Evolutionary conservation across 92 coral and sea anemone genomes (phyloP), one percentile per base, ranked within the genome.

Genomic region (Heteractis magnifica): DNA sequence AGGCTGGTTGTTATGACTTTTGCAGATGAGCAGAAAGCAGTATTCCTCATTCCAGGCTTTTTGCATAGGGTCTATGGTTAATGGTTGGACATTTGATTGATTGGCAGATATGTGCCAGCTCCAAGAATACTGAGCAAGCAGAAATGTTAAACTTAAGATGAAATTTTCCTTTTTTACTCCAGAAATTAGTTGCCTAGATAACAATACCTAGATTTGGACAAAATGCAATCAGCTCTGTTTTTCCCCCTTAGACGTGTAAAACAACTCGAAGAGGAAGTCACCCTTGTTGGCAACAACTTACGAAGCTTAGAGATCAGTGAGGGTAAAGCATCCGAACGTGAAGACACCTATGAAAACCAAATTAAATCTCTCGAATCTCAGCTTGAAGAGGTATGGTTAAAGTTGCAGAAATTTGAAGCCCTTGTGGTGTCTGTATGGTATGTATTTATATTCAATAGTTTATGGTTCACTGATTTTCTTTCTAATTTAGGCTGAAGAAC

Each of bases 261-360:
- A 82, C 83, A 83, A 55, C 88, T 97, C 13, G 99, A 97, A 79
- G 98, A 97, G 41, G 99, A 97, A 82, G 99, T 97, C 56, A 97
- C 95, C 44, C 85, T 89, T 70, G 99, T 97, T 48, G 99, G 99
- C 76, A 97, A 94, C 82, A 97, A 97, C 91, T 84, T 97, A 71
- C 88, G 97, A 71, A 97, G 99, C 82, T 87, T 97, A 79, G 98
- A 97, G 86, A 93, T 94, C 86, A 94, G 97, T 8, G 99, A 97
- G 83, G 98, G 95, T 10, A 92, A 96, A 79, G 99, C 94, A 6
- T 51, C 89, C 7, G 90, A 88, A 81, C 83, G 95, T 64, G 91
- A 90, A 62, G 86, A 77, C 23, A 89, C 88, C 34, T 90, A 90
- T 85, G 94, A 93, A 56, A 90, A 80, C 84, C 88, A 87, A 81